Evolutionary conservation across 2,888 invertebrate species (phyloP).

Genomic region (Agonum fuliginosum): DNA sequence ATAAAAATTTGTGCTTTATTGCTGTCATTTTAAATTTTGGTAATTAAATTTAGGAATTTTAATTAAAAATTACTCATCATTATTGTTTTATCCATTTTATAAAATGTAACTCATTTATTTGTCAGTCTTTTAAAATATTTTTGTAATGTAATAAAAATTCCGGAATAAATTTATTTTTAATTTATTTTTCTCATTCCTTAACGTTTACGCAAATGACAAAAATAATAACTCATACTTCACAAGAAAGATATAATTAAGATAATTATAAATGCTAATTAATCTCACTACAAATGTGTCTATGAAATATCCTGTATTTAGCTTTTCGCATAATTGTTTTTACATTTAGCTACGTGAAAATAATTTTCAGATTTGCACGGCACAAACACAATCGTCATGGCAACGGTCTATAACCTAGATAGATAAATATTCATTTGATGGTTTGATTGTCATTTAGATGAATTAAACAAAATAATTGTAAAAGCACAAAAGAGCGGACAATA

Average conservation of each 20-base stretch:
- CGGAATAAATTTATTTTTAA: too few relatives aligned
- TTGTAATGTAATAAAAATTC: too few relatives aligned
- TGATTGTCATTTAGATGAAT: conserved; percentile 1
- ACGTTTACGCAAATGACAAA: not conserved
- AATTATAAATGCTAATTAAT: not conserved
- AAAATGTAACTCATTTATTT: too few relatives aligned
- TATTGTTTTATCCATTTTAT: too few relatives aligned
- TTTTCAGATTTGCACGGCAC: not conserved
- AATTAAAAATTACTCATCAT: too few relatives aligned
- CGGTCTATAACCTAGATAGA: too few relatives aligned
- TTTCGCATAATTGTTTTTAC: not conserved
- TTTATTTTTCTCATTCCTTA: too few relatives aligned
- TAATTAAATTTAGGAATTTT: too few relatives aligned
- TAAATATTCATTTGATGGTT: not conserved
- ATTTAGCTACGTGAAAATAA: not conserved
- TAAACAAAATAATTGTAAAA: not conserved
- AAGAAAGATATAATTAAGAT: conserved; percentile 1
- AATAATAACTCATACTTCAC: not conserved
- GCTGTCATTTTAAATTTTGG: too few relatives aligned
- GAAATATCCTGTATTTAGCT: not conserved
- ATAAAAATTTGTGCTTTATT: too few relatives aligned
- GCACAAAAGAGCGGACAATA: conserved; percentile 18
- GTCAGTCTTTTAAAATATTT: too few relatives aligned
- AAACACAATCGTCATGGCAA: not conserved
- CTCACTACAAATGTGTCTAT: not conserved